These are phyloP conservation scores for Conchocele bisecta DNA, from an alignment of 2,888 invertebrate species.

Conservation along the genomic window DNA sequence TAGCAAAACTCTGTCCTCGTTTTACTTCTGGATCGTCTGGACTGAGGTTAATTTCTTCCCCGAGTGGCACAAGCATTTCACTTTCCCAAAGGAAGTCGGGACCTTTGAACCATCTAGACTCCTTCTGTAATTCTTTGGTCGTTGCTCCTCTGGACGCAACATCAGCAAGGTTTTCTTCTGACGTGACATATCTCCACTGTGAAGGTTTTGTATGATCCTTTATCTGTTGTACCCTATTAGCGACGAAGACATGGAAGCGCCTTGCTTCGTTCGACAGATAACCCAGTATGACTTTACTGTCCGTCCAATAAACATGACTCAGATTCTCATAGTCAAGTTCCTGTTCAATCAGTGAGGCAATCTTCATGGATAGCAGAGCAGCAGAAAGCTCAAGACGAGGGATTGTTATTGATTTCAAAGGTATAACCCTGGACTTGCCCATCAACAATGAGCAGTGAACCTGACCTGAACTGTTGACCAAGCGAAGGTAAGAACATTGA, in stretches of 20 bases:
- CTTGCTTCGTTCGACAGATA: conserved; percentile 33
- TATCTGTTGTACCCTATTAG: conserved; percentile 33
- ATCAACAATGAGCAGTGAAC: conserved; percentile 31
- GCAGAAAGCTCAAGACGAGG: conserved; percentile 31
- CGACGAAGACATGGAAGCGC: conserved; percentile 42
- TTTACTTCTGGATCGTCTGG: conserved; percentile 17
- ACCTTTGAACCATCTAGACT: conserved; percentile 23
- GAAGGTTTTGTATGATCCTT: conserved; percentile 13
- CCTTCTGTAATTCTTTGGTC: neutral
- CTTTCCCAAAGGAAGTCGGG: conserved; percentile 26
- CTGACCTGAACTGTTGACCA: neutral
- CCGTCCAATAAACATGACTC: conserved; percentile 15
- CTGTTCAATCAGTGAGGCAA: conserved; percentile 1
- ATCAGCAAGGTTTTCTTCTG: conserved; percentile 50
- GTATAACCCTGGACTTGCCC: conserved; percentile 35
- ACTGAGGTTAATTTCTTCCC: conserved; percentile 2
- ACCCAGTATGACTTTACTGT: conserved; percentile 2
- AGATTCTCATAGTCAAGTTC: conserved; percentile 1
- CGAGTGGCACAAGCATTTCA: neutral
- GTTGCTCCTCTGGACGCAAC: conserved; percentile 43
- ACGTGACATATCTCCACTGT: conserved; percentile 31
- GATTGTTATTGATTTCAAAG: conserved; percentile 18
- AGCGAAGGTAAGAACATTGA: conserved; percentile 38
- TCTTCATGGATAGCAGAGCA: conserved; percentile 10
- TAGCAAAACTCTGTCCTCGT: conserved; percentile 2